Percentiles rank a stretch among this genome's conserved stretches.
Evolutionary conservation across 92 coral and sea anemone genomes (phyloP).

Genomic region (Desmophyllum pertusum): DNA sequence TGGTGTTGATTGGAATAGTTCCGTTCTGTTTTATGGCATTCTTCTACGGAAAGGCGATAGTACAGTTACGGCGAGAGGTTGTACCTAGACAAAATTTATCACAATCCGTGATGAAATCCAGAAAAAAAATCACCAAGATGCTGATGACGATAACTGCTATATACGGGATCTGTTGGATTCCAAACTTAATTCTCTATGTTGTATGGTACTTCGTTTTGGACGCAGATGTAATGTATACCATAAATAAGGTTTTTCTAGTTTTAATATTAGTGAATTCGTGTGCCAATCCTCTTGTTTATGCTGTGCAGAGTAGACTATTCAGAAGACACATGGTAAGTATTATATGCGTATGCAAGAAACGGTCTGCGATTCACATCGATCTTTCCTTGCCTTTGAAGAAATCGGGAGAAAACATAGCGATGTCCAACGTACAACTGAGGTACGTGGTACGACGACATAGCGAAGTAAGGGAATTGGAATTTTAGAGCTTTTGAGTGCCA

Average conservation of each 20-base stretch:
- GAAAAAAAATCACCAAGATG: conserved; percentile 41
- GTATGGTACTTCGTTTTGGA: background rate
- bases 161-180: conserved; percentile 40
- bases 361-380: background rate
- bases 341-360: background rate
- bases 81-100: conserved; percentile 8
- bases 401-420: too few relatives aligned
- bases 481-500: background rate
- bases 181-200: conserved; percentile 31
- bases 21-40: conserved; percentile 32
- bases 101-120: background rate
- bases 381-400: too few relatives aligned
- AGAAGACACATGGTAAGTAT: conserved; percentile 7
- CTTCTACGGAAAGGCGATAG: conserved; percentile 20
- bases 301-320: conserved; percentile 17
- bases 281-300: conserved; percentile 38
- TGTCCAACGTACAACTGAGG: background rate
- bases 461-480: background rate
- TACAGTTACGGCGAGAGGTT: conserved; percentile 1
- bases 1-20: conserved; percentile 25
- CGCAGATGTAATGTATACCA: conserved; percentile 8
- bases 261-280: conserved; percentile 30
- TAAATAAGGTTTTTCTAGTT: conserved; percentile 21
- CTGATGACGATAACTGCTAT: conserved; percentile 27
- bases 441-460: background rate